These are phyloP conservation scores for Tautogolabrus adspersus DNA, from an alignment of 2,113 vertebrate species.

Conservation along the genomic window DNA sequence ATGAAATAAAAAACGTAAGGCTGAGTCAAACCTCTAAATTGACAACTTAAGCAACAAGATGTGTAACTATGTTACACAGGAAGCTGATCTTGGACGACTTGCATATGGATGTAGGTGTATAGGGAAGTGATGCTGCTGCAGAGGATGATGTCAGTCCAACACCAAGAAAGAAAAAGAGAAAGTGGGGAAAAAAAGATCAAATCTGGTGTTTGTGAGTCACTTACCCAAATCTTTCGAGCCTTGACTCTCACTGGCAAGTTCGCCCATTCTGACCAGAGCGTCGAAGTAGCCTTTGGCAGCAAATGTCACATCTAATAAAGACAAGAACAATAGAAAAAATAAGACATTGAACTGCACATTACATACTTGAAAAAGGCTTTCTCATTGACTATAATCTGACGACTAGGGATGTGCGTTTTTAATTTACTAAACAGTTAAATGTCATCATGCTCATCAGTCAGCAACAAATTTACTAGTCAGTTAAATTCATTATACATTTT, in stretches of 20 bases:
- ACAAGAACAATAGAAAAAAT: conserved; percentile 13
- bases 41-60: neutral
- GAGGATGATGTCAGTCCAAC: neutral
- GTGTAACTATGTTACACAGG: neutral
- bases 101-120: neutral
- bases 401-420: too few relatives aligned
- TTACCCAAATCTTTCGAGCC: conserved; percentile 98
- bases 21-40: conserved; percentile 2
- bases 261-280: conserved; percentile 98
- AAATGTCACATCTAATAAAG: conserved; percentile 91
- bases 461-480: too few relatives aligned
- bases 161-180: neutral
- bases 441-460: too few relatives aligned
- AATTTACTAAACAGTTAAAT: too few relatives aligned
- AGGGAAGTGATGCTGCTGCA: neutral
- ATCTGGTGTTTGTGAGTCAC: conserved; percentile 54
- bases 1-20: conserved; percentile 18
- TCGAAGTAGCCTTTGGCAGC: conserved; percentile 99
- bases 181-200: neutral
- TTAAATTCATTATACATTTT: too few relatives aligned
- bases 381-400: too few relatives aligned
- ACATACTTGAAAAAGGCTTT: too few relatives aligned
- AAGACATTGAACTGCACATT: neutral
- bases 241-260: conserved; percentile 98
- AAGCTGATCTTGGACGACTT: conserved; percentile 2